Evolutionary conservation across 2,797 vertebrate genomes (phyloP), one percentile per base, ranked within the genome.

Genomic region (Scyliorhinus canicula): DNA sequence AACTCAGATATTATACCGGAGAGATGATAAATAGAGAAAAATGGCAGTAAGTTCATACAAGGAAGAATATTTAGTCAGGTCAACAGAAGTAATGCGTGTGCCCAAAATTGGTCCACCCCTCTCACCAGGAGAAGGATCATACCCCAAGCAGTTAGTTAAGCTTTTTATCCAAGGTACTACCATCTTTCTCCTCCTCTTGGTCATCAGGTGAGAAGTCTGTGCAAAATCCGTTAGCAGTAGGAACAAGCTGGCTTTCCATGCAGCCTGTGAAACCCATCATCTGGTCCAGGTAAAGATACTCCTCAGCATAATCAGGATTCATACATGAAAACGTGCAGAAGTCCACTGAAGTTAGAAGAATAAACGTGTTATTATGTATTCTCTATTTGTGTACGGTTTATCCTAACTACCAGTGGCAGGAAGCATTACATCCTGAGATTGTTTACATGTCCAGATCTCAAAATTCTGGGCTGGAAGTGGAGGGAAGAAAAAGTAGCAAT

Each of bases 141-240:
- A 57, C 7, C 95, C n/a, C 77, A 95, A 95, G 65, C 19, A 55
- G 95, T 98, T 97, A 99, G 97, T 99, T 97, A 96, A 98, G 97
- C 97, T 99, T 99, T 98, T 99, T 98, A 95, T 96, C 95, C n/a
- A 96, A 96, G 71, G 96, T 96, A 55, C 96, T 96, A 93, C 88
- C 96, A 95, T 95, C 93, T 94, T 52, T 96, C 96, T 96, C 96
- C 0, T 96, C 95, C 35, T 95, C 97, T 93, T 95, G 95, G 40
- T 95, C 96, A 71, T 96, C 97, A 6, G 98, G 98, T 96, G 98
- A 98, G 97, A 99, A 99, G 97, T 99, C 99, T 3, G 98, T 98
- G 96, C 99, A 99, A 97, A 99, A 98, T 95, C 99, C 99, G 67
- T 99, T 99, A 93, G 98, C 96, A 79, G 97, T 96, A 77, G 97